These are phyloP conservation scores for Sipha flava DNA, from an alignment of 1,140 invertebrate genomes.

Conservation along the genomic window DNA sequence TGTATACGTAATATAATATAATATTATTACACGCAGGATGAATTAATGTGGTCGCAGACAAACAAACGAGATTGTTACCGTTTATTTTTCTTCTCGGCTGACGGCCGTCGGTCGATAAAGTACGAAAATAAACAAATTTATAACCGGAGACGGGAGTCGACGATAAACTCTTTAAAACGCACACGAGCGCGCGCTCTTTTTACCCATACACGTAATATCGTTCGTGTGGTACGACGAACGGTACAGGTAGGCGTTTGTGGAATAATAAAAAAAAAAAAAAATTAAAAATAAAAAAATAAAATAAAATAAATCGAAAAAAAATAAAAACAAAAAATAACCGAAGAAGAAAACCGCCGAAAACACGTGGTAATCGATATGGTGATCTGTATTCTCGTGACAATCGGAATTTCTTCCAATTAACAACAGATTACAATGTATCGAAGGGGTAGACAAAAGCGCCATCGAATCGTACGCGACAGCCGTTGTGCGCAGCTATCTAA, in stretches of 20 bases:
- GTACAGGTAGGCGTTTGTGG: too few relatives aligned
- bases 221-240: too few relatives aligned
- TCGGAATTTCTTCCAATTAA: constrained; percentile 21
- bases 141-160: not conserved
- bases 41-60: constrained; percentile 1
- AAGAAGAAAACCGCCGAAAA: constrained; percentile 8
- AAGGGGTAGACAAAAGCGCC: not conserved
- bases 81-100: not conserved
- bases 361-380: constrained; percentile 9
- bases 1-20: not conserved
- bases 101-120: not conserved
- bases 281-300: too few relatives aligned
- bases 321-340: not conserved
- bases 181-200: too few relatives aligned
- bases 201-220: too few relatives aligned
- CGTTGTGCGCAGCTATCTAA: not conserved
- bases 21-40: not conserved
- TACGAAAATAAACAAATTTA: constrained; percentile 2
- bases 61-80: constrained; percentile 1
- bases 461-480: not conserved
- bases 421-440: constrained; percentile 20
- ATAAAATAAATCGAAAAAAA: not conserved
- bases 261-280: too few relatives aligned
- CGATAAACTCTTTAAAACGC: not conserved
- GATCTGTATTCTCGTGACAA: constrained; percentile 11